phyloP scores from a whole-genome alignment of 2,797 vertebrate genomes.

The Lerista edwardsae region DNA sequence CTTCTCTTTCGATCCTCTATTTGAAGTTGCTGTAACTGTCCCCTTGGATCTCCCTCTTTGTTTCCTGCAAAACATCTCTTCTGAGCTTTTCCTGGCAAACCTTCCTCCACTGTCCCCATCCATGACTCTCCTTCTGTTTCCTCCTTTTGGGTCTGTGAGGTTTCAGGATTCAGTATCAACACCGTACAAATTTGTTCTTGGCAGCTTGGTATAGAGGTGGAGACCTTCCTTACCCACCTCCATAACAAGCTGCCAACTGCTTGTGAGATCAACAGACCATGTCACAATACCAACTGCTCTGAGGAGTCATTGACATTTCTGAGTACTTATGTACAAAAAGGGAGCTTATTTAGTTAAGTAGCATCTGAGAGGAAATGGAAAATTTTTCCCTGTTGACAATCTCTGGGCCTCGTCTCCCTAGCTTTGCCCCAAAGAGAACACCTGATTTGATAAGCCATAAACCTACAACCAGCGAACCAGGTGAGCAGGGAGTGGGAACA shows the following conservation, averaged over 20 bases:
- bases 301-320: constrained; percentile 10
- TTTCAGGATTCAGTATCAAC: background rate
- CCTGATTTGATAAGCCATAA: background rate
- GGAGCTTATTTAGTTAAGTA: background rate
- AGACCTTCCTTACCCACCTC: too few relatives aligned
- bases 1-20: background rate
- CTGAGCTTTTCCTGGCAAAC: background rate
- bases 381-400: constrained; percentile 51
- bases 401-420: constrained; percentile 14
- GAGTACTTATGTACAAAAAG: background rate
- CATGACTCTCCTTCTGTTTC: background rate
- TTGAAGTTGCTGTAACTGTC: background rate
- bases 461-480: constrained; percentile 35
- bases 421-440: constrained; percentile 17
- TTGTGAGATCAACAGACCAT: constrained; percentile 44
- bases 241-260: background rate
- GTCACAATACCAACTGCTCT: constrained; percentile 35
- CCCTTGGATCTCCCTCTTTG: too few relatives aligned
- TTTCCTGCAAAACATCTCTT: background rate
- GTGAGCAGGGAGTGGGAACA: constrained; percentile 28
- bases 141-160: background rate
- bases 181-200: background rate
- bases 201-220: background rate
- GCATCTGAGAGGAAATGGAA: constrained; percentile 37
- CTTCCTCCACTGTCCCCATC: background rate